phyloP scores from a whole-genome alignment of 2,113 vertebrate species.

The Bos taurus region ARS-UCD2.0 NC_037328.1:127407001-127407500 shows the following conservation, averaged over 20 bases:
- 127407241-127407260: not conserved
- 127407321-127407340: not conserved
- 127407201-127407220: not conserved
- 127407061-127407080: not conserved
- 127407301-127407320: not conserved
- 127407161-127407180: not conserved
- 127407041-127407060: not conserved
- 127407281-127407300: not conserved
- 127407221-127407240: not conserved
- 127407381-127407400: not conserved
- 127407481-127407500: not conserved
- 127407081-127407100: not conserved
- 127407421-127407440: not conserved
- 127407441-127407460: not conserved
- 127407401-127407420: not conserved
- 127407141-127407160: not conserved
- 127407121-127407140: not conserved
- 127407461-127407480: not conserved
- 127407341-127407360: not conserved
- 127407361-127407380: not conserved
- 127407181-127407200: not conserved
- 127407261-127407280: not conserved
- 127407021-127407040: not conserved
- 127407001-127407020: not conserved
- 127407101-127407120: not conserved